A percentile compares a stretch with the other conserved stretches of the same genome.
These are phyloP conservation scores for Amazonetta brasiliensis DNA, from an alignment of 2,797 vertebrate species.

Conservation along the genomic window DNA sequence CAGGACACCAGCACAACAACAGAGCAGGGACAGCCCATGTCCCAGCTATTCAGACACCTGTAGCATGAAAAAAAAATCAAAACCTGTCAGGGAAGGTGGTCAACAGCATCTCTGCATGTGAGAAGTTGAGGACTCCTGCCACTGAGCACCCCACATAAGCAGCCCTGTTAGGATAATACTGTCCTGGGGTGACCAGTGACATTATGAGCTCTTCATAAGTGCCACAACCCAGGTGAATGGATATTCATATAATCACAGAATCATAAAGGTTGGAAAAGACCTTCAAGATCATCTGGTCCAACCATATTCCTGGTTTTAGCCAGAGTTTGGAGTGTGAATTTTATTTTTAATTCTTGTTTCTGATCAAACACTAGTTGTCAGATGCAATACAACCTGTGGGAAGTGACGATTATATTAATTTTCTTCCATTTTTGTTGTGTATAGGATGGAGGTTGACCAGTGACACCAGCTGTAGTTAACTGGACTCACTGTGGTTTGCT, in stretches of 20 bases:
- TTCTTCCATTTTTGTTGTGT: background rate
- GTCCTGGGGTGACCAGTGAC: fast-evolving
- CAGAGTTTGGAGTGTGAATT: background rate
- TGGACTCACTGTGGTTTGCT: background rate
- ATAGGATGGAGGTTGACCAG: background rate
- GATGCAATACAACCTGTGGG: background rate
- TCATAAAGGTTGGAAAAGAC: too few species aligned
- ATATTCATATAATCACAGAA: background rate
- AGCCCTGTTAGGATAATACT: background rate
- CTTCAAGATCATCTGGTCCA: too few species aligned
- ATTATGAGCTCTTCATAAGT: background rate
- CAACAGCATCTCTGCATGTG: fast-evolving
- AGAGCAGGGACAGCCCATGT: background rate
- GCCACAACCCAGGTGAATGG: background rate
- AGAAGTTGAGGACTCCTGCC: background rate
- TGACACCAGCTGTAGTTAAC: background rate
- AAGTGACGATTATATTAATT: background rate
- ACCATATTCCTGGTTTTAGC: background rate
- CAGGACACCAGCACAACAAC: background rate
- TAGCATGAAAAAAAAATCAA: fast-evolving
- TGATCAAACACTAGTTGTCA: background rate
- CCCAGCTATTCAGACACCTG: background rate
- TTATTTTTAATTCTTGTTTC: background rate
- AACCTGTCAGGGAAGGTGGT: background rate
- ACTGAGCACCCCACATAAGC: background rate